Percentiles rank a stretch among this genome's conserved stretches.
These are phyloP conservation scores for Anser brachyrhynchus DNA, from an alignment of 2,113 vertebrate species.

Conservation along the genomic window DNA sequence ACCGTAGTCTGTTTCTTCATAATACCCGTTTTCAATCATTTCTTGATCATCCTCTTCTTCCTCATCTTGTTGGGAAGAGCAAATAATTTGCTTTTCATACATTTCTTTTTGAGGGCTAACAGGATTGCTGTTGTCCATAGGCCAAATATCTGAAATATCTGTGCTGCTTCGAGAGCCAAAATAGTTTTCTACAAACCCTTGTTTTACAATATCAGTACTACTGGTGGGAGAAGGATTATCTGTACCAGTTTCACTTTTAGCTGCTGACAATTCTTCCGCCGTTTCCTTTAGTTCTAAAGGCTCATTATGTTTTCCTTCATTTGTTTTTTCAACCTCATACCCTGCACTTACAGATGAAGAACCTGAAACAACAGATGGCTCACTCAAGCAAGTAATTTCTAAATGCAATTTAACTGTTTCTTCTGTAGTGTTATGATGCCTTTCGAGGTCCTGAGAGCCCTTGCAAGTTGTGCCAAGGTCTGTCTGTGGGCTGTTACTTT, in stretches of 20 bases:
- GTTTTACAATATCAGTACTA: slow-evolving; percentile 91
- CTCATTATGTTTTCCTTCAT: slow-evolving; percentile 35
- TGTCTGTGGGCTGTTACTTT: slow-evolving; percentile 49
- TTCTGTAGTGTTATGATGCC: slow-evolving; percentile 19
- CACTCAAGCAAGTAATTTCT: slow-evolving; percentile 52
- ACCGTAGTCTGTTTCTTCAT: slow-evolving; percentile 87
- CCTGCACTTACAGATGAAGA: slow-evolving; percentile 61
- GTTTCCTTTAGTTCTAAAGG: slow-evolving; percentile 36
- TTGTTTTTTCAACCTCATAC: slow-evolving; percentile 22
- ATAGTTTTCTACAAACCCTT: slow-evolving; percentile 96
- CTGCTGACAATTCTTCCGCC: slow-evolving; percentile 35
- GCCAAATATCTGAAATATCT: slow-evolving; percentile 85
- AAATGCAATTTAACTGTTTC: slow-evolving; percentile 46
- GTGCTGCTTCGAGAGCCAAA: slow-evolving; percentile 90
- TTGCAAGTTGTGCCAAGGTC: slow-evolving; percentile 44
- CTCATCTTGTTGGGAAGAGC: slow-evolving; percentile 74
- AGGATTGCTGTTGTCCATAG: slow-evolving; percentile 76
- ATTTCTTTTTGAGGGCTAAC: slow-evolving; percentile 69
- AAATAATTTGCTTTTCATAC: slow-evolving; percentile 64
- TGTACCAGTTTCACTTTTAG: slow-evolving; percentile 70
- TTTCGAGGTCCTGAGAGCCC: slow-evolving; percentile 50
- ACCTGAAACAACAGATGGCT: slow-evolving; percentile 65
- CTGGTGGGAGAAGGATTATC: slow-evolving; percentile 80
- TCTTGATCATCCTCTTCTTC: slow-evolving; percentile 87
- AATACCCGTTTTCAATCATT: slow-evolving; percentile 97